phyloP scores from a whole-genome alignment of 1,140 invertebrate species.

The Antheraea mylitta region DNA sequence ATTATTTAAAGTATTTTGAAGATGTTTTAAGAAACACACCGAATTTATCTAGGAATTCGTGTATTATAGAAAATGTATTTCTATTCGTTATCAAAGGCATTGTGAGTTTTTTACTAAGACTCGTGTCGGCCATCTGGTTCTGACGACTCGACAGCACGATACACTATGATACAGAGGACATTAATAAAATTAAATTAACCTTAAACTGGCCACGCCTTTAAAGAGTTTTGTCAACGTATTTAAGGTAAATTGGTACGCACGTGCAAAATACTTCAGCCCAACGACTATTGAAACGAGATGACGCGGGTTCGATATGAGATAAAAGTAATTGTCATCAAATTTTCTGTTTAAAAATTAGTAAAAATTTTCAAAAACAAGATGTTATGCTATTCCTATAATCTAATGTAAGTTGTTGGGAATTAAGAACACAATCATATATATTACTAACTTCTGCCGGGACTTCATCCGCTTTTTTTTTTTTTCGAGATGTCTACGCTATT shows the following conservation, averaged over 20 bases:
- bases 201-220: slow-evolving; percentile 1
- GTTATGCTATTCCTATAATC: too few species aligned
- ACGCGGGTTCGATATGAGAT: too few species aligned
- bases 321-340: too few species aligned
- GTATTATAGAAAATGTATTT: neutral
- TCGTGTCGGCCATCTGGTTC: slow-evolving; percentile 8
- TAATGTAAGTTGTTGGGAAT: too few species aligned
- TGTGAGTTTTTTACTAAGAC: neutral
- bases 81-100: neutral
- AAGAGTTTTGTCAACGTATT: neutral
- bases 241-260: neutral
- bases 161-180: neutral
- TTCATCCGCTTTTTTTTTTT: too few species aligned
- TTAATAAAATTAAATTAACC: slow-evolving; percentile 11
- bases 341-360: too few species aligned
- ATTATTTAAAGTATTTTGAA: too few species aligned
- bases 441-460: too few species aligned
- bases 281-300: neutral
- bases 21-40: neutral
- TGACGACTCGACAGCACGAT: neutral
- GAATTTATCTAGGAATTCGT: neutral
- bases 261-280: neutral
- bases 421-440: too few species aligned
- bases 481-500: too few species aligned
- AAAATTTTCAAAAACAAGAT: too few species aligned